Base-by-base conservation (phyloP, 2,797 vertebrate genomes). In the Distichodus sexfasciatus region DNA sequence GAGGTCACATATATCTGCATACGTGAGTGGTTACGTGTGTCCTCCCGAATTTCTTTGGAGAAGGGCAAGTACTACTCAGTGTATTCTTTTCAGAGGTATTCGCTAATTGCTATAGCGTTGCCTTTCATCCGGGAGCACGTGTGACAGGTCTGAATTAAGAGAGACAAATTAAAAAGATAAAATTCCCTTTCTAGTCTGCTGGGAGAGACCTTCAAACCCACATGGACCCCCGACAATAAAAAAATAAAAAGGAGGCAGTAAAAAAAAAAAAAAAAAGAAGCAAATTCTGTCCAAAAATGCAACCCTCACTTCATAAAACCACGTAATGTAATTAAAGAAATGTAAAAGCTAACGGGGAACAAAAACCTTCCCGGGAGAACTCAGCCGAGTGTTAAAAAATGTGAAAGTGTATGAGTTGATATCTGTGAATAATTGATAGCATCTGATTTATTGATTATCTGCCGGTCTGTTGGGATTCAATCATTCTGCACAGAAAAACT, bases 161-260 rank as follows among this genome's bases (percentile, higher is more conserved):
- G 48, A 69, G 76, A 75, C 68, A 61, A 69, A 80, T 76, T 77
- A 76, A 80, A 78, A 76, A 76, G 74, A 72, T 75, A 66, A 74
- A 78, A 80, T 76, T 76, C 70, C 35, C 70, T 79, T 74, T 79
- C 41, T 77, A 71, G 63, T 81, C 72, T 46, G 36, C 47, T 53
- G 54, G 36, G 23, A 71, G 41, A 66, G 43, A 72, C 53, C 68
- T 71, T 65, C 59, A 68, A 69, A 69, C 38, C 65, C 19, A 38
- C 15, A 29, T 63, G 64, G 71, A 66, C 72, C 41, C 67, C 67
- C 33, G 66, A 77, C 65, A 78, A 78, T 55, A 40, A 50, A 31
- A 38, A 26, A 67, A 53, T 48, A 48, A 53, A 43, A 31, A 76
- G 63, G 38, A 8, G 54, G 12, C 26, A 0, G 33, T 23, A 55